Evolutionary conservation across 1,140 invertebrate genomes (phyloP).

Genomic region (Laupala kohalensis): DNA sequence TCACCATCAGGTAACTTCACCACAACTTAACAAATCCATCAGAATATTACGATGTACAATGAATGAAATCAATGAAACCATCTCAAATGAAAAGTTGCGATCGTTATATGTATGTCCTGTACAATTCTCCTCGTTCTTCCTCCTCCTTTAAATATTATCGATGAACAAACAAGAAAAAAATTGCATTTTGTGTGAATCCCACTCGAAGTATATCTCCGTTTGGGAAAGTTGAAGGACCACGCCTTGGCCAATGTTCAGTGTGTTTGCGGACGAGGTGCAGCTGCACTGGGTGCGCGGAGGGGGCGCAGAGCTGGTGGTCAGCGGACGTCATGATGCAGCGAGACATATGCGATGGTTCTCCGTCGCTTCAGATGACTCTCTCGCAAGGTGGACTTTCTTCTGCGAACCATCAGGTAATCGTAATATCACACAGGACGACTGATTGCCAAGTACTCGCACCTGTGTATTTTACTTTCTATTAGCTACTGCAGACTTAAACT

Average conservation of each 20-base stretch:
- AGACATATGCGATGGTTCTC: background rate
- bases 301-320: background rate
- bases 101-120: too few relatives aligned
- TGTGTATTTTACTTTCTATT: too few relatives aligned
- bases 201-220: background rate
- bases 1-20: slow-evolving; percentile 4
- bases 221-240: background rate
- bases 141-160: too few relatives aligned
- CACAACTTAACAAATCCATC: too few relatives aligned
- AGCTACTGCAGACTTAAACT: too few relatives aligned
- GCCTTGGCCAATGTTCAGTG: background rate
- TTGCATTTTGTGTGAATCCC: background rate
- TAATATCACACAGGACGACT: too few relatives aligned
- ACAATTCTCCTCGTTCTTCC: too few relatives aligned
- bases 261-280: background rate
- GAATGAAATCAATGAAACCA: too few relatives aligned
- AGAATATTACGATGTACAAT: too few relatives aligned
- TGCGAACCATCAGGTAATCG: background rate
- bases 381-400: slow-evolving; percentile 1
- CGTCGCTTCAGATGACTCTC: background rate
- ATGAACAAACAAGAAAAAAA: background rate
- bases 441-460: too few relatives aligned
- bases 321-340: background rate
- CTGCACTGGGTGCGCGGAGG: background rate
- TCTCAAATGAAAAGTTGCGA: too few relatives aligned